A percentile compares a stretch with the other conserved stretches of the same genome.
phyloP scores from a whole-genome alignment of 2,888 invertebrate species.

The Diarsia dahlii region DNA sequence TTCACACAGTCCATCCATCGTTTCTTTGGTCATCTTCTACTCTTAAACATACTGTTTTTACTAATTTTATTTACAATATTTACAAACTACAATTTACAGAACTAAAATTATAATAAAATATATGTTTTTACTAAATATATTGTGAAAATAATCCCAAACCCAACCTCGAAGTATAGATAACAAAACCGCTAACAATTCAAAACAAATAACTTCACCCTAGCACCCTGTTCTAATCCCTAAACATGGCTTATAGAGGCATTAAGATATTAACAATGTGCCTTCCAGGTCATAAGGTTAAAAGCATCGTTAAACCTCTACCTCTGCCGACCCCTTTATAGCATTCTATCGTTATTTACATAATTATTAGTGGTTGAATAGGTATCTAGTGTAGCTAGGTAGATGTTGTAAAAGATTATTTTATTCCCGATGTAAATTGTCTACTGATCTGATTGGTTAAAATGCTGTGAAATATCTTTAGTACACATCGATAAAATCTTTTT shows the following conservation, averaged over 20 bases:
- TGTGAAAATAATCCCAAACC: neutral
- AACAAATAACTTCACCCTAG: constrained; percentile 4
- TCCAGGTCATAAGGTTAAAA: constrained; percentile 42
- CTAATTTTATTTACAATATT: too few relatives aligned
- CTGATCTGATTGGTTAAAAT: neutral
- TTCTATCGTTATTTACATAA: constrained; percentile 21
- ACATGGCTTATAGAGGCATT: constrained; percentile 24
- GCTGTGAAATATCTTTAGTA: neutral
- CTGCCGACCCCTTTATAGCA: constrained; percentile 21
- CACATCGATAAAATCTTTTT: neutral
- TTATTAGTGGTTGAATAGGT: constrained; percentile 13
- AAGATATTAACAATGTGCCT: constrained; percentile 30
- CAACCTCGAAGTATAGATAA: neutral
- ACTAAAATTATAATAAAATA: too few relatives aligned
- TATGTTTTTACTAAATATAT: too few relatives aligned
- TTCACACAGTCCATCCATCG: too few relatives aligned
- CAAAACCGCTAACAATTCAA: neutral
- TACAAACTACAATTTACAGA: too few relatives aligned
- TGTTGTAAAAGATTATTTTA: neutral
- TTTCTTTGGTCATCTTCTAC: too few relatives aligned
- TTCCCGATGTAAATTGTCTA: neutral
- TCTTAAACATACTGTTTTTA: too few relatives aligned
- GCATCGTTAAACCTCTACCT: constrained; percentile 35
- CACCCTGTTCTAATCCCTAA: neutral
- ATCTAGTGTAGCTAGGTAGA: neutral